These are phyloP conservation scores for Ryuthela nishihirai DNA, from an alignment of 2,888 invertebrate species.

Conservation along the genomic window DNA sequence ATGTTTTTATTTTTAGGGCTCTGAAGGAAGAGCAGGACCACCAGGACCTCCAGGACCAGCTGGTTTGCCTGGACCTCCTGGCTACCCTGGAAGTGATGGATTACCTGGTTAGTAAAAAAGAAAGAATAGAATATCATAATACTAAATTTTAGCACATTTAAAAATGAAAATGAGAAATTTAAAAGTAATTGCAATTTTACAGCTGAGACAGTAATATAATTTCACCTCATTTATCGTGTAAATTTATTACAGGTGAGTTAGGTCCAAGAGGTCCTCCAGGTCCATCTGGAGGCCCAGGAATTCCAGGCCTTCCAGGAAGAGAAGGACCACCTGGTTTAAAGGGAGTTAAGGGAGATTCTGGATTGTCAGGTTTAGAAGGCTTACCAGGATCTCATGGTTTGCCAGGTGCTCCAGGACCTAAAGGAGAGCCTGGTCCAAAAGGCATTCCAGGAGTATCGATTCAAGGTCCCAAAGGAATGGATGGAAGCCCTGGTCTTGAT, in stretches of 20 bases:
- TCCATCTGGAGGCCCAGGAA: constrained; percentile 64
- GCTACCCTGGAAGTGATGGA: constrained; percentile 71
- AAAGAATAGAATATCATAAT: neutral
- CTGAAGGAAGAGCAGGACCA: constrained; percentile 51
- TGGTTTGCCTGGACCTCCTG: constrained; percentile 69
- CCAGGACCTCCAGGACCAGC: constrained; percentile 76
- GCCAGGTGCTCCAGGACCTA: constrained; percentile 72
- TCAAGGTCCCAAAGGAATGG: constrained; percentile 39
- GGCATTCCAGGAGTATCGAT: constrained; percentile 38
- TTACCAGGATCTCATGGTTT: constrained; percentile 74
- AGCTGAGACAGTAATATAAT: no score
- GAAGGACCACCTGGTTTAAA: constrained; percentile 46
- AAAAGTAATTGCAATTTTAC: no score
- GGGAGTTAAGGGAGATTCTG: constrained; percentile 63
- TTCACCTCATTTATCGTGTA: no score
- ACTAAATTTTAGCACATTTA: neutral
- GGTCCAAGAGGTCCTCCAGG: constrained; percentile 80
- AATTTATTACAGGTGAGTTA: constrained; percentile 24
- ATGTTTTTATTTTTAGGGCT: constrained; percentile 26
- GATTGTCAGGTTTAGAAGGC: constrained; percentile 52
- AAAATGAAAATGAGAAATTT: neutral
- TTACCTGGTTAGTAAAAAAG: constrained; percentile 13
- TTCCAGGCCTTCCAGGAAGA: constrained; percentile 33
- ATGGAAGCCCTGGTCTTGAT: constrained; percentile 39
- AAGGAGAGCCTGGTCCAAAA: constrained; percentile 54